Percentiles rank a stretch among this genome's conserved stretches.
These are phyloP conservation scores for Copidosoma aretas DNA, from an alignment of 2,888 invertebrate species.

Conservation along the genomic window DNA sequence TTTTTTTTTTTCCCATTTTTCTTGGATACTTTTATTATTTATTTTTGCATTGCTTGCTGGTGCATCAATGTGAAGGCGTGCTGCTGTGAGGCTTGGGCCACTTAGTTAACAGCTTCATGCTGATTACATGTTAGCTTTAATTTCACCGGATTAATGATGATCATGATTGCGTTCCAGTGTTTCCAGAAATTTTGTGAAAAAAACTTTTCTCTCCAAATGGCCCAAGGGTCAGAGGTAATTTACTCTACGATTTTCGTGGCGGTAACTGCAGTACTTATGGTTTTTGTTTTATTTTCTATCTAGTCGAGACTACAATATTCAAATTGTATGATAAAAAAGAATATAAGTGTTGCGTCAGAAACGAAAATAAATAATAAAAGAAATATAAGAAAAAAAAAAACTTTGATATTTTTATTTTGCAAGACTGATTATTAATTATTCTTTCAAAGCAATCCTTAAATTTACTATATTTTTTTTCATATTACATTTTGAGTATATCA, in stretches of 20 bases:
- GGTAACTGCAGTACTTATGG: constrained; percentile 5
- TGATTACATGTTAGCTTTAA: too few species aligned
- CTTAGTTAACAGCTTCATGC: neutral
- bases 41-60: constrained; percentile 9
- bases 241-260: constrained; percentile 9
- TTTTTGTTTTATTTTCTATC: constrained; percentile 13
- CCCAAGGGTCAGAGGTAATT: constrained; percentile 8
- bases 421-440: too few species aligned
- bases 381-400: neutral
- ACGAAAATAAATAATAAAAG: constrained; percentile 24
- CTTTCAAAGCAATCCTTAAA: too few species aligned
- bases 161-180: too few species aligned
- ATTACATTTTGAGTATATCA: constrained; percentile 22
- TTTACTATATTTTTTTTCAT: constrained; percentile 23
- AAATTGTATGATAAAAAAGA: constrained; percentile 15
- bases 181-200: neutral
- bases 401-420: constrained; percentile 20
- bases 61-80: constrained; percentile 23
- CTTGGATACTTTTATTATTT: neutral
- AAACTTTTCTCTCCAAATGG: constrained; percentile 17
- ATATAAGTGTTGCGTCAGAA: constrained; percentile 5
- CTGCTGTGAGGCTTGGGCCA: constrained; percentile 16
- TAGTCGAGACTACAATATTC: constrained; percentile 27
- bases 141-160: too few species aligned
- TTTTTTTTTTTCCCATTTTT: constrained; percentile 15